These are phyloP conservation scores for Otolemur garnettii DNA, from an alignment of 2,113 vertebrate species.

Conservation along the genomic window DNA sequence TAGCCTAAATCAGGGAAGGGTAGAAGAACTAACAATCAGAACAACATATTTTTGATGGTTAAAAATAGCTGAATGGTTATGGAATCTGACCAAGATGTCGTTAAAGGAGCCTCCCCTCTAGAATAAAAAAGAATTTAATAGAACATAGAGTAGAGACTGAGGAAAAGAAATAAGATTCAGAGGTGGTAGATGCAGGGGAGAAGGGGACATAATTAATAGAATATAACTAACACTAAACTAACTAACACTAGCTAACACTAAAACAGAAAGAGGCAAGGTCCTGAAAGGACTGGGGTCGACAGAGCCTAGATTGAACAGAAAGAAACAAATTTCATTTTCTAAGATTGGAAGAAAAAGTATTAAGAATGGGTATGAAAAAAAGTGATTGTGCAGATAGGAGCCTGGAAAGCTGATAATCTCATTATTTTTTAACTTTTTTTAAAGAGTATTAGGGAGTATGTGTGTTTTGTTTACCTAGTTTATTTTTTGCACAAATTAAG, in stretches of 20 bases:
- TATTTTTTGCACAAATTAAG: no score
- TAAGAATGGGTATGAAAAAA: neutral
- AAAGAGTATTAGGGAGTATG: no score
- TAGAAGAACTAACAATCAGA: neutral
- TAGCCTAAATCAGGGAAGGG: neutral
- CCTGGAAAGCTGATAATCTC: neutral
- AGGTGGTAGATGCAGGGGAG: neutral
- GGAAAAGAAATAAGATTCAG: neutral
- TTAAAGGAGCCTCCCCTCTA: neutral
- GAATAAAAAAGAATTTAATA: neutral
- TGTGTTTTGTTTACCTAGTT: no score
- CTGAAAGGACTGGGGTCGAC: neutral
- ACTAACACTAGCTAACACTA: neutral
- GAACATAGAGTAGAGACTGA: neutral
- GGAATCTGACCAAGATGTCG: neutral
- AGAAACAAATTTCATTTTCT: neutral
- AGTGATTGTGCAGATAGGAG: neutral
- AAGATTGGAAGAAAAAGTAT: neutral
- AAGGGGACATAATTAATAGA: neutral
- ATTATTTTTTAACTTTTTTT: neutral
- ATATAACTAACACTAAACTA: neutral
- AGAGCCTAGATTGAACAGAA: neutral
- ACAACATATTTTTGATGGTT: neutral
- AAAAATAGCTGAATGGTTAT: neutral
- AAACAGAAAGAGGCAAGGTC: neutral